Percentiles rank a stretch among this genome's conserved stretches.
Conservation (phyloP, 2,888 invertebrate genomes). For the Lasiommata megera region DNA sequence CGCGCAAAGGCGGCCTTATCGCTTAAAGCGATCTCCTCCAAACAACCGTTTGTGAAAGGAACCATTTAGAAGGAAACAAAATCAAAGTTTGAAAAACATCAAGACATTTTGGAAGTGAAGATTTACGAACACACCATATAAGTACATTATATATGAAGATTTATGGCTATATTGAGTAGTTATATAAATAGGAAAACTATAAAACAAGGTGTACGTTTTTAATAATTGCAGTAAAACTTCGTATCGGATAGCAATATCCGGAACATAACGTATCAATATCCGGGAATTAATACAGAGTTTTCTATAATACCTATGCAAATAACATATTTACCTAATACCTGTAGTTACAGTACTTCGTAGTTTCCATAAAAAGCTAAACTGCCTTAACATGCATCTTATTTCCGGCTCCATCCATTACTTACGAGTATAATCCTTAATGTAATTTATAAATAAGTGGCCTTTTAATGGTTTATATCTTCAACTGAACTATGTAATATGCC, state of each 20-base stretch:
- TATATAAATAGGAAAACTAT: background rate
- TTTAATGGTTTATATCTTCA: background rate
- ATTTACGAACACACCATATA: too few species aligned
- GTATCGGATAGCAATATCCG: constrained; percentile 15
- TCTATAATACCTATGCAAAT: constrained; percentile 14
- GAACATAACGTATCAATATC: constrained; percentile 13
- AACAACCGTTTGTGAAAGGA: too few species aligned
- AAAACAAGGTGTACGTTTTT: background rate
- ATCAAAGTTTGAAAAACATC: too few species aligned
- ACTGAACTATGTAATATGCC: too few species aligned
- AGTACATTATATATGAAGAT: too few species aligned
- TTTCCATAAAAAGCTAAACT: constrained; percentile 2
- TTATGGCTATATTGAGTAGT: too few species aligned
- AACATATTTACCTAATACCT: background rate
- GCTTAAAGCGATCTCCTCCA: too few species aligned
- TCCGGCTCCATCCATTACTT: background rate
- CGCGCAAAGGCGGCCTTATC: too few species aligned
- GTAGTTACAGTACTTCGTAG: background rate
- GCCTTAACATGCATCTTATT: background rate
- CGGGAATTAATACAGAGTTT: constrained; percentile 6
- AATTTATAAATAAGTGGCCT: background rate
- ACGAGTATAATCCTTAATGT: background rate
- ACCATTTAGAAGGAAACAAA: too few species aligned
- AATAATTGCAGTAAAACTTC: background rate
- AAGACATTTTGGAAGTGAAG: too few species aligned